phyloP scores from a whole-genome alignment of 2,888 invertebrate species.

The Amblyjoppa proteus region DNA sequence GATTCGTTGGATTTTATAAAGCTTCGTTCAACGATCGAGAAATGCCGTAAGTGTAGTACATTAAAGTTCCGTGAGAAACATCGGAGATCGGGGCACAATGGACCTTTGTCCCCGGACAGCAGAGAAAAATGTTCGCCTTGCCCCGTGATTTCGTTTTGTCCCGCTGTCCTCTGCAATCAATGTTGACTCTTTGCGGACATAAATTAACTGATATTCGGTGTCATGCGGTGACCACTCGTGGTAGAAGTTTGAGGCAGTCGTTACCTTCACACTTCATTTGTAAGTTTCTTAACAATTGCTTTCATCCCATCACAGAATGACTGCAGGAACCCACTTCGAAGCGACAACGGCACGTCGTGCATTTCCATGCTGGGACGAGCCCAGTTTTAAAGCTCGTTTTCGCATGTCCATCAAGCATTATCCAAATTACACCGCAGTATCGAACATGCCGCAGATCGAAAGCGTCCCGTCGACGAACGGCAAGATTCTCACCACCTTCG shows the following conservation, averaged over 20 bases:
- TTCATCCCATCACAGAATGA: constrained; percentile 85
- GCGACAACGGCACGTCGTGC: constrained; percentile 89
- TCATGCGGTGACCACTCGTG: too few relatives aligned
- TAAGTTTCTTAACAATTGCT: constrained; percentile 58
- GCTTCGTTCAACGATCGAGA: constrained; percentile 85
- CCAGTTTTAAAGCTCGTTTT: constrained; percentile 89
- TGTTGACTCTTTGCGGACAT: too few relatives aligned
- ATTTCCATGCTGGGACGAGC: constrained; percentile 93
- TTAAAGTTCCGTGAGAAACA: background rate
- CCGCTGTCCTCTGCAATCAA: too few relatives aligned
- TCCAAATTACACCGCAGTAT: constrained; percentile 81
- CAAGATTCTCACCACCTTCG: constrained; percentile 68
- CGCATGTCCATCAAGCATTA: constrained; percentile 88
- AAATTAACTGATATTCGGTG: background rate
- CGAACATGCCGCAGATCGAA: constrained; percentile 76
- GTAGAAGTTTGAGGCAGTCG: constrained; percentile 76
- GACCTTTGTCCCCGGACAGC: too few relatives aligned
- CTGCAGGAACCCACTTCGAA: constrained; percentile 90
- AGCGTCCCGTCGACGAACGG: constrained; percentile 50
- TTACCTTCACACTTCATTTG: background rate
- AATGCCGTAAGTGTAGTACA: constrained; percentile 28
- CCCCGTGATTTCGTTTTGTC: too few relatives aligned
- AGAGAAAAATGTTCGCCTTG: background rate
- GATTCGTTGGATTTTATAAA: constrained; percentile 89
- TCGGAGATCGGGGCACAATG: too few relatives aligned